Conservation (phyloP, 2,113 vertebrate genomes). For the Sapajus apella region DNA sequence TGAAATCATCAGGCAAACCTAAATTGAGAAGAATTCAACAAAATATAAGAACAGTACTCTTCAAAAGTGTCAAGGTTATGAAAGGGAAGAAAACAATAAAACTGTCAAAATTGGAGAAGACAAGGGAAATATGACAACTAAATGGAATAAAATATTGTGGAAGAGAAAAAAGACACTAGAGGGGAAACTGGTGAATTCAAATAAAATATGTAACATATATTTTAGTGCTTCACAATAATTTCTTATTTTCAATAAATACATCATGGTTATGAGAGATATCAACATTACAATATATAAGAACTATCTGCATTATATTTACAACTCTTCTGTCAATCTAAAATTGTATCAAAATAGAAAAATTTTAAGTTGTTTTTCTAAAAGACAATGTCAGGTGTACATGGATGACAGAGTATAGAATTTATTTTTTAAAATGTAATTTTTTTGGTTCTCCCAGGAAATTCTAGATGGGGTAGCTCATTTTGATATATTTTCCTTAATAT, state of each 20-base stretch:
- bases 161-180: not conserved
- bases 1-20: not conserved
- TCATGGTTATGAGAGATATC: not conserved
- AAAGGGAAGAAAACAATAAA: not conserved
- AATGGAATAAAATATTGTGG: not conserved
- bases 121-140: not conserved
- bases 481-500: not conserved
- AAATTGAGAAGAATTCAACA: not conserved
- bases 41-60: not conserved
- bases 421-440: not conserved
- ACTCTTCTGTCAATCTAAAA: not conserved
- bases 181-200: not conserved
- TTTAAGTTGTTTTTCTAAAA: not conserved
- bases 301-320: not conserved
- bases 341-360: not conserved
- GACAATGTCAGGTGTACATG: not conserved
- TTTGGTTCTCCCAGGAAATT: not conserved
- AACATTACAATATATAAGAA: not conserved
- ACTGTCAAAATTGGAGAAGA: not conserved
- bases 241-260: not conserved
- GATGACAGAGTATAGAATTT: not conserved
- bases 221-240: not conserved
- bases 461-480: not conserved
- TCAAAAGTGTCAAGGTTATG: not conserved
- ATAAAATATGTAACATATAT: not conserved